Evolutionary conservation across 2,797 vertebrate species (phyloP).

Genomic region (Diplodus sargus): DNA sequence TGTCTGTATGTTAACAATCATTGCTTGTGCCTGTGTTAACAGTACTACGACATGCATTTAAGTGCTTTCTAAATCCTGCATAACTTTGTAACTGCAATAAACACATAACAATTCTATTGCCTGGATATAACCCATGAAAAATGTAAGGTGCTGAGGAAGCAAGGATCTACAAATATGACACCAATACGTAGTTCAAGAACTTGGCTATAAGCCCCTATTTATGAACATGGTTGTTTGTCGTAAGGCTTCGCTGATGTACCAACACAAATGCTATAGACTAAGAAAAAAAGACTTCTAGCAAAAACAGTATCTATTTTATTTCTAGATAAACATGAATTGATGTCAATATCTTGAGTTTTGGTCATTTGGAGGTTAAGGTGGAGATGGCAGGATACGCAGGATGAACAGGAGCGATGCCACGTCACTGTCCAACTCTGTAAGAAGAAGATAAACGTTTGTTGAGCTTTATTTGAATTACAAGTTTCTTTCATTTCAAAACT

Average conservation of each 20-base stretch:
- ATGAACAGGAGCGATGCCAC: constrained; percentile 30
- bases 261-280: background rate
- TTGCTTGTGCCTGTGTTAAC: background rate
- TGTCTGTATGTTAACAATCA: background rate
- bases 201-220: background rate
- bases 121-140: constrained; percentile 29
- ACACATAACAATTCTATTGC: constrained; percentile 4
- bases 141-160: constrained; percentile 18
- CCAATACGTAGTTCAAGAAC: background rate
- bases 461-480: no score
- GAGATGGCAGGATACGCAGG: constrained; percentile 24
- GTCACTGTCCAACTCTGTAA: constrained; percentile 29
- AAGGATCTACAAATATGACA: constrained; percentile 31
- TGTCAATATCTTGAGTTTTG: no score
- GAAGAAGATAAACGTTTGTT: background rate
- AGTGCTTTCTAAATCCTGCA: constrained; percentile 30
- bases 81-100: constrained; percentile 39
- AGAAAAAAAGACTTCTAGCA: background rate
- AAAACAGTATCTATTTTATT: no score
- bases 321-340: no score
- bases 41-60: background rate
- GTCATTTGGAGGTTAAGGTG: constrained; percentile 7
- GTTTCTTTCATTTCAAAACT: background rate
- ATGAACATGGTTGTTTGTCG: background rate
- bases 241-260: background rate